These are phyloP conservation scores for Mycetomoellerius zeteki DNA, from an alignment of 1,140 invertebrate genomes.

Conservation along the genomic window DNA sequence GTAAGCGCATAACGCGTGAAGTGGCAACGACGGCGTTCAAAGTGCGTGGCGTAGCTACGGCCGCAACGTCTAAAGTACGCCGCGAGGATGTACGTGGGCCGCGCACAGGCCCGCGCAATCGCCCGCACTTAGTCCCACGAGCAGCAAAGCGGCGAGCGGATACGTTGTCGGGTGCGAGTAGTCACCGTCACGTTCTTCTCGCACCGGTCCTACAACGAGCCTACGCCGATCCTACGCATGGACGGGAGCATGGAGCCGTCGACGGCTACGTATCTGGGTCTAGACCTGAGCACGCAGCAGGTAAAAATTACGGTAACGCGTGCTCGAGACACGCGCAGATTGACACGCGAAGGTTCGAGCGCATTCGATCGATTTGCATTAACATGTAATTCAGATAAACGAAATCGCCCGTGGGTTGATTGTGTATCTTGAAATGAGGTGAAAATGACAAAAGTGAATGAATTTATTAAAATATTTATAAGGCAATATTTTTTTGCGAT, in stretches of 20 bases:
- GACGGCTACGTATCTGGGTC: constrained; percentile 89
- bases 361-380: background rate
- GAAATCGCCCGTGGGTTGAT: background rate
- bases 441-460: too few species aligned
- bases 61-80: constrained; percentile 2
- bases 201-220: background rate
- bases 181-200: background rate
- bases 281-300: constrained; percentile 94
- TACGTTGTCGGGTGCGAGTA: background rate
- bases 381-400: background rate
- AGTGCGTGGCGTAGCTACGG: background rate
- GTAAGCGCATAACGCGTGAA: constrained; percentile 45
- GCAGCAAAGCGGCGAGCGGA: constrained; percentile 22
- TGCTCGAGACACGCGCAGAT: too few species aligned
- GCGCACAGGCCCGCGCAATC: constrained; percentile 39
- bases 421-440: too few species aligned
- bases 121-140: constrained; percentile 54
- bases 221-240: background rate
- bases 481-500: too few species aligned
- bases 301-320: constrained; percentile 85
- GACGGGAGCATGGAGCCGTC: constrained; percentile 74
- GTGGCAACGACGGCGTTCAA: constrained; percentile 35
- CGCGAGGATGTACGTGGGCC: constrained; percentile 26
- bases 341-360: too few species aligned
- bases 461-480: too few species aligned